Percentiles rank a stretch among this genome's conserved stretches.
Evolutionary conservation across 2,888 invertebrate genomes (phyloP).

Genomic region (Hyles lineata): DNA sequence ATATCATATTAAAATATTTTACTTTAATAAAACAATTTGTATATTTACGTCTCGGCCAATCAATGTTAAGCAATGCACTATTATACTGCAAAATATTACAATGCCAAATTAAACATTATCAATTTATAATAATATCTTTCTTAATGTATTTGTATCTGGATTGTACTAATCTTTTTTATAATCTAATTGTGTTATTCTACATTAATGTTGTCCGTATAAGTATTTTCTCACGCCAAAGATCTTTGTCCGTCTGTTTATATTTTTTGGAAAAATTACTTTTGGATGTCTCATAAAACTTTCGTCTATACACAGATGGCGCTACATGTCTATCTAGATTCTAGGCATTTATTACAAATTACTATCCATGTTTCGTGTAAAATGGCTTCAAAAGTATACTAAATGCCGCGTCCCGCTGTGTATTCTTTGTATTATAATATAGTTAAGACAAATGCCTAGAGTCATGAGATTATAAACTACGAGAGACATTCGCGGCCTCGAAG

Average conservation of each 20-base stretch:
- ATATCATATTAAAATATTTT: slow-evolving; percentile 12
- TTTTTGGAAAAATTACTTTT: background rate
- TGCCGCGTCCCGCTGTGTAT: background rate
- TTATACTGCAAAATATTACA: background rate
- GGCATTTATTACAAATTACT: background rate
- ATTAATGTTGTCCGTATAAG: background rate
- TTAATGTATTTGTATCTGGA: slow-evolving; percentile 1
- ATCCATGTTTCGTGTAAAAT: background rate
- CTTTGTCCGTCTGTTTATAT: background rate
- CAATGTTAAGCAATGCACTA: background rate
- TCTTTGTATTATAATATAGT: too few relatives aligned
- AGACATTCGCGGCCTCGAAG: too few relatives aligned
- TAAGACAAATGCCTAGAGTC: too few relatives aligned
- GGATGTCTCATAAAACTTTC: background rate
- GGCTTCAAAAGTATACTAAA: background rate
- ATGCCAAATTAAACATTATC: slow-evolving; percentile 3
- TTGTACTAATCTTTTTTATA: background rate
- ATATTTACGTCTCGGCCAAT: background rate
- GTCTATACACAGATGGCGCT: background rate
- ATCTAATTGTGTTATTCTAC: slow-evolving; percentile 1
- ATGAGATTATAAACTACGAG: too few relatives aligned
- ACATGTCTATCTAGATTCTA: background rate
- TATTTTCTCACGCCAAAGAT: slow-evolving; percentile 24
- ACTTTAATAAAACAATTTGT: background rate
- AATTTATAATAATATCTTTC: background rate